phyloP scores from a whole-genome alignment of 2,797 vertebrate species.

The Acrossocheilus fasciatus region DNA sequence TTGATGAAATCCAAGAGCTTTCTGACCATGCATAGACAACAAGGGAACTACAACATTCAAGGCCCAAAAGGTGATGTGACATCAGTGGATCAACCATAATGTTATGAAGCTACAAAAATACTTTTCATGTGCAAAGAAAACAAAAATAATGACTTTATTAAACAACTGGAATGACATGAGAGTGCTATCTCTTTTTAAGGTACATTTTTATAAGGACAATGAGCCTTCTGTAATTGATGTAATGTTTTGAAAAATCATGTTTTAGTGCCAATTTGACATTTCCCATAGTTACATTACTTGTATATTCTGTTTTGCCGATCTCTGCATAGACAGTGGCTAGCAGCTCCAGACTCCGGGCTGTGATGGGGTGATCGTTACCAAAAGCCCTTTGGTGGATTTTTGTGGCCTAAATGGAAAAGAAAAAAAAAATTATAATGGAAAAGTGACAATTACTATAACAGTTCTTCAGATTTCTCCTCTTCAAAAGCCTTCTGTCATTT shows the following conservation, averaged over 20 bases:
- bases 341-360: slow-evolving; percentile 82
- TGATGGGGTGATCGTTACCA: slow-evolving; percentile 82
- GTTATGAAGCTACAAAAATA: no score
- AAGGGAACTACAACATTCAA: no score
- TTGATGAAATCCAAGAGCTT: background rate
- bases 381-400: slow-evolving; percentile 83
- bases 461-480: slow-evolving; percentile 3
- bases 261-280: background rate
- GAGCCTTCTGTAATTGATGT: background rate
- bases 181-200: background rate
- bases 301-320: slow-evolving; percentile 84
- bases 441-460: background rate
- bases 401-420: slow-evolving; percentile 72
- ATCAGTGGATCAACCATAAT: no score
- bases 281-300: slow-evolving; percentile 67
- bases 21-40: no score
- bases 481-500: background rate
- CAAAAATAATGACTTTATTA: background rate
- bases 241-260: background rate
- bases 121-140: no score
- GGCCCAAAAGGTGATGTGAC: background rate
- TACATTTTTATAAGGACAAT: background rate
- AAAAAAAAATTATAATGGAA: background rate
- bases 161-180: no score
- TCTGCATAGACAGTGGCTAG: slow-evolving; percentile 83